Evolutionary conservation across 2,113 vertebrate genomes (phyloP).

Genomic region (Muscicapa adusta): DNA sequence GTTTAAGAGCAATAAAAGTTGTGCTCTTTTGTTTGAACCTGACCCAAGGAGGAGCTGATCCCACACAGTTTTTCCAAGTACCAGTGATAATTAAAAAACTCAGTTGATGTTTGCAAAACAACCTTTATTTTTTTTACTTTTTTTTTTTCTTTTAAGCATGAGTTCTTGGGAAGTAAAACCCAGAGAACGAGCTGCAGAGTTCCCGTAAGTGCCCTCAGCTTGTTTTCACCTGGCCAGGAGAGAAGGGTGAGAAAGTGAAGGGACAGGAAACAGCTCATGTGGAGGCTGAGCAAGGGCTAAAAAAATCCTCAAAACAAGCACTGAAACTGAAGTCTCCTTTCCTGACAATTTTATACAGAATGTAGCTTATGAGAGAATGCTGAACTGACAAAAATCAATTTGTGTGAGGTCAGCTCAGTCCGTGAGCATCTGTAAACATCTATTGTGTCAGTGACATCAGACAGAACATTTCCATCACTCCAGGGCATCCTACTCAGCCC

Average conservation of each 20-base stretch:
- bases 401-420: not conserved
- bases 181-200: not conserved
- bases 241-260: not conserved
- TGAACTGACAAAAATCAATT: accelerated
- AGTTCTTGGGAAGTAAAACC: not conserved
- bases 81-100: not conserved
- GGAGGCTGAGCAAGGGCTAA: not conserved
- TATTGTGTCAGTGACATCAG: too few relatives aligned
- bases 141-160: not conserved
- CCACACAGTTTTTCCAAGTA: not conserved
- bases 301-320: not conserved
- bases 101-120: not conserved
- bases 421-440: not conserved
- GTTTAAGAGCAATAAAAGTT: not conserved
- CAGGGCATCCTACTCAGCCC: not conserved
- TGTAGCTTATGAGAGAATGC: not conserved
- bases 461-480: not conserved
- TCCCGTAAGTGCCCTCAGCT: not conserved
- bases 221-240: not conserved
- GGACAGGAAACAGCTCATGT: not conserved
- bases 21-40: not conserved
- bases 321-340: not conserved
- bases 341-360: not conserved
- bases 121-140: not conserved
- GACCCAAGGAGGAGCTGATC: not conserved